Conservation (phyloP, 2,888 invertebrate species). For the Lasiommata megera region DNA sequence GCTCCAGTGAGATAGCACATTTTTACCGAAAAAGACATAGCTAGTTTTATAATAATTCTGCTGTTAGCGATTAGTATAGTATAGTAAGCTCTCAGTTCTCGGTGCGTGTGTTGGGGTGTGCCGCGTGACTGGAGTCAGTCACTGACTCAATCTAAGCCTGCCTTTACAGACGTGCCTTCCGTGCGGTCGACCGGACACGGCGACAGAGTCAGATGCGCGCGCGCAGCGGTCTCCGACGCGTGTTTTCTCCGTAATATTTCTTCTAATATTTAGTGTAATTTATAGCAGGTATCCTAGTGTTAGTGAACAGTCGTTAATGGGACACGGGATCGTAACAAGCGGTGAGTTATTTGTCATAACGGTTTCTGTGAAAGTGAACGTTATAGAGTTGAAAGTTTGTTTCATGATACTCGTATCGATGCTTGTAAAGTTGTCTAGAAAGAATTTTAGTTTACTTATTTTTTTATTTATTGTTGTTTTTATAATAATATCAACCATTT, state of each 20-base stretch:
- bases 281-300: constrained; percentile 36
- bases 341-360: constrained; percentile 48
- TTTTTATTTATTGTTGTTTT: background rate
- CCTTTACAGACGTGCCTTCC: constrained; percentile 44
- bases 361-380: constrained; percentile 44
- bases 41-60: no score
- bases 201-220: constrained; percentile 54
- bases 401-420: constrained; percentile 24
- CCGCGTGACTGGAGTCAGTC: no score
- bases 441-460: background rate
- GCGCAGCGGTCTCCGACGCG: constrained; percentile 41
- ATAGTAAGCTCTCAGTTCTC: no score
- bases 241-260: constrained; percentile 12
- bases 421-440: constrained; percentile 2
- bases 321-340: constrained; percentile 38
- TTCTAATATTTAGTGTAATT: constrained; percentile 5
- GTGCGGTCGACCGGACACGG: constrained; percentile 35
- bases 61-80: no score
- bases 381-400: constrained; percentile 45
- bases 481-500: background rate
- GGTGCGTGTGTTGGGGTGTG: no score
- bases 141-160: no score
- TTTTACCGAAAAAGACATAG: no score
- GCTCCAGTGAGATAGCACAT: no score
- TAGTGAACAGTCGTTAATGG: constrained; percentile 50